Evolutionary conservation across 2,797 vertebrate genomes (phyloP), one percentile per base, ranked within the genome.

Genomic region (Alectoris magna): DNA sequence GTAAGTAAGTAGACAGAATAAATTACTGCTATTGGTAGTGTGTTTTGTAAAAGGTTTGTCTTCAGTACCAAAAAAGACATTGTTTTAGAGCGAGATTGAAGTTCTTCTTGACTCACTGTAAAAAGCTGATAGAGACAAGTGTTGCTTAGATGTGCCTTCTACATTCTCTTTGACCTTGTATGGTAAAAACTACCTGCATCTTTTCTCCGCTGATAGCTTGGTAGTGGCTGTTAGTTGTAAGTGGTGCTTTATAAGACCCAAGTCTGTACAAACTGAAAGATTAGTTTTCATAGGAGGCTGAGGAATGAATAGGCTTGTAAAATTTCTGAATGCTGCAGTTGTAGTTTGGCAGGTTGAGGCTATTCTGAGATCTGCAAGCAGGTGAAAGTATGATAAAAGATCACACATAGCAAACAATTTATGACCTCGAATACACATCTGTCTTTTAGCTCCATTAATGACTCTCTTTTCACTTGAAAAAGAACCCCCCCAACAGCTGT

Each of bases 1-100:
- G 8, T 75, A 27, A 70, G 7, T 51, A 83, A 80, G 49, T 14
- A 91, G 72, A 56, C 23, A 74, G 64, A 92, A 72, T 46, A 67
- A 66, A 75, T 75, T 51, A 59, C 39, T 59, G 9, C 10, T 67
- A 60, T 71, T 87, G 82, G 44, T 55, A 63, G 9, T 66, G 6
- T 60, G 38, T 82, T 79, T 58, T 60, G 51, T 79, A 82, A 51
- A 84, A 74, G 16, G 8, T 87, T 87, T 96, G 70, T 70, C 60
- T 84, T 88, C 68, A 70, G 3, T 49, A 63, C 56, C 56, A 87
- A 87, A 82, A 9, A 82, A 83, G 24, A 44, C 44, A n/a, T 34
- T 8, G 27, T 34, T 90, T 86, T 68, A 89, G 55, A 74, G 68
- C 51, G 82, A 11, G 48, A 55, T 6, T 60, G 36, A 77, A 58